Percentiles rank a stretch among this genome's conserved stretches.
phyloP scores from a whole-genome alignment of 2,888 invertebrate species.

The Archips crataeganus region DNA sequence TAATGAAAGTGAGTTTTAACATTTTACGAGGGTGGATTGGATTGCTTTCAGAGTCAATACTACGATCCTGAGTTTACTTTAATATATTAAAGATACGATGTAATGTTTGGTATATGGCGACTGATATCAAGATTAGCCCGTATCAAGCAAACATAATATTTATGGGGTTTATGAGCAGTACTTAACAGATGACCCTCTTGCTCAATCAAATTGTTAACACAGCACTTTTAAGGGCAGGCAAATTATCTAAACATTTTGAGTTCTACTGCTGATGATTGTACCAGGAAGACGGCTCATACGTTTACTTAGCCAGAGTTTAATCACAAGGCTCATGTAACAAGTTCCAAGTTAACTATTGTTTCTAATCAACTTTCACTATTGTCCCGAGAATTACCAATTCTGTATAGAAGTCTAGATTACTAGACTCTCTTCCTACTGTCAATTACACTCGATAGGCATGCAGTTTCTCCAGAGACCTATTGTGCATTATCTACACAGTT shows the following conservation, averaged over 20 bases:
- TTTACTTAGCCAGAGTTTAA: constrained; percentile 12
- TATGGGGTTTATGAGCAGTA: too few species aligned
- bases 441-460: constrained; percentile 50
- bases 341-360: constrained; percentile 32
- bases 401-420: constrained; percentile 34
- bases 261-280: background rate
- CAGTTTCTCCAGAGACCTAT: constrained; percentile 61
- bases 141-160: too few species aligned
- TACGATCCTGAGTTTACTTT: background rate
- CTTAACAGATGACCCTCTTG: too few species aligned
- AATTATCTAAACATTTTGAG: background rate
- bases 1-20: background rate
- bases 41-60: background rate
- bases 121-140: too few species aligned
- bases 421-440: constrained; percentile 31
- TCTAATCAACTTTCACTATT: constrained; percentile 41
- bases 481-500: constrained; percentile 50
- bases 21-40: background rate
- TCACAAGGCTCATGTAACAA: constrained; percentile 28
- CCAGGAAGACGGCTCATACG: constrained; percentile 17
- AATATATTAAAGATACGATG: background rate
- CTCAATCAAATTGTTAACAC: too few species aligned
- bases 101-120: background rate
- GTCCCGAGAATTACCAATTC: constrained; percentile 40
- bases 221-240: too few species aligned